These are phyloP conservation scores for Drosophila melanosoma DNA, from an alignment of 2,888 invertebrate genomes.

Conservation along the genomic window DNA sequence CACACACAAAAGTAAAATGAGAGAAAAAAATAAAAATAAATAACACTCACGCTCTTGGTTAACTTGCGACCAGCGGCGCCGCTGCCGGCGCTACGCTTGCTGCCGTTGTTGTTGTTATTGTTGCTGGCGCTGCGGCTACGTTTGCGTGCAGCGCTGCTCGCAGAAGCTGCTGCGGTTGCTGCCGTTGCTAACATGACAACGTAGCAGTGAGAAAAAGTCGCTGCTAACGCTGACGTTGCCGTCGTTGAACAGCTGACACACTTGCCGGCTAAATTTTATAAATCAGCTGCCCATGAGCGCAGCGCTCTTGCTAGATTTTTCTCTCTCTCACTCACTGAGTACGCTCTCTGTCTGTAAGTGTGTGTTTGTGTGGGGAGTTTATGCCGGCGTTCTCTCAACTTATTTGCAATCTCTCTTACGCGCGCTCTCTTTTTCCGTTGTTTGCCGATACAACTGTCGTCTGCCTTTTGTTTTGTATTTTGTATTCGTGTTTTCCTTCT, in stretches of 20 bases:
- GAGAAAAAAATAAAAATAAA: constrained; percentile 33
- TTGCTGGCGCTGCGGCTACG: constrained; percentile 75
- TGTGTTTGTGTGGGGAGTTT: constrained; percentile 10
- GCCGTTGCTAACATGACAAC: constrained; percentile 78
- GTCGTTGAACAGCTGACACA: constrained; percentile 71
- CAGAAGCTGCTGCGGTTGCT: constrained; percentile 58
- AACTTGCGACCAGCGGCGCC: constrained; percentile 66
- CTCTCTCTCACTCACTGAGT: constrained; percentile 27
- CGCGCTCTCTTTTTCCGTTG: constrained; percentile 34
- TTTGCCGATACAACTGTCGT: constrained; percentile 39
- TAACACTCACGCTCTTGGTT: constrained; percentile 76
- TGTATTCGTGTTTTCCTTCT: constrained; percentile 45
- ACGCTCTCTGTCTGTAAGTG: neutral
- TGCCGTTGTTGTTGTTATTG: constrained; percentile 51
- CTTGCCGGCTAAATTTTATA: constrained; percentile 76
- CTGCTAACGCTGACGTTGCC: constrained; percentile 36
- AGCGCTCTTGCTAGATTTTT: constrained; percentile 32
- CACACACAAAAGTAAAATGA: constrained; percentile 37
- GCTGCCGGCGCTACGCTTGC: constrained; percentile 68
- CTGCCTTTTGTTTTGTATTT: constrained; percentile 55
- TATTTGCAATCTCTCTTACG: constrained; percentile 30
- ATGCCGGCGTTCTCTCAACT: constrained; percentile 41
- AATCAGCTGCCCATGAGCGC: constrained; percentile 75
- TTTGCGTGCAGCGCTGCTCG: constrained; percentile 65
- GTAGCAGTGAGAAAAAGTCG: constrained; percentile 45